Evolutionary conservation across 2,113 vertebrate genomes (phyloP), one percentile per base, ranked within the genome.

Genomic region (Rhinogobius similis): DNA sequence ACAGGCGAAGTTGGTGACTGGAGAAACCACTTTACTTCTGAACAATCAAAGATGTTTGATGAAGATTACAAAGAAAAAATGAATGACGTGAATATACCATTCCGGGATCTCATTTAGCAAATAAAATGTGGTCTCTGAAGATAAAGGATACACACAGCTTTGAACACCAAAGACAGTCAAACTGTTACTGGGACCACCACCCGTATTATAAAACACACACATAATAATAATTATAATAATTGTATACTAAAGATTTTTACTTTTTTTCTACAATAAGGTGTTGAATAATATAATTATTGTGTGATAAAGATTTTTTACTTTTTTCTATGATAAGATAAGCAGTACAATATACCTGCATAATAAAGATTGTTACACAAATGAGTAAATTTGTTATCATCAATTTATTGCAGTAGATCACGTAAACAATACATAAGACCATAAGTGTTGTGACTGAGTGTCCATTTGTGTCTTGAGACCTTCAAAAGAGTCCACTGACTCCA

Each of bases 1-100:
- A 24, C 77, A 98, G 95, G 94, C 50, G 81, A 79, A 65, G 94
- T 96, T 0, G 95, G 96, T 0, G 96, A 98, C 61, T 98, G 96
- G 96, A 93, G 83, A 84, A 96, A 94, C 68, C 77, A 97, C 82
- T 98, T 98, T 87, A 95, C 93, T 1, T 84, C 93, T 11, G 91
- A 94, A 75, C 94, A 97, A 77, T 91, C 88, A 38, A 79, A 94
- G 83, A 88, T 76, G 79, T 97, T 97, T 86, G 93, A 97, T 69
- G 90, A 90, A 67, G 84, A 96, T 73, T 98, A 95, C 4, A 67
- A 79, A 0, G 89, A 82, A 68, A 90, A 95, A 85, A 97, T 98
- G 95, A 89, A 88, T 1, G 92, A 67, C 0, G 88, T 86, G 0
- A 52, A 88, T 46, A 91, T 97, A 64, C 68, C 81, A 9, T 98